phyloP scores from a whole-genome alignment of 2,797 vertebrate species.

The Austrolebias charrua region DNA sequence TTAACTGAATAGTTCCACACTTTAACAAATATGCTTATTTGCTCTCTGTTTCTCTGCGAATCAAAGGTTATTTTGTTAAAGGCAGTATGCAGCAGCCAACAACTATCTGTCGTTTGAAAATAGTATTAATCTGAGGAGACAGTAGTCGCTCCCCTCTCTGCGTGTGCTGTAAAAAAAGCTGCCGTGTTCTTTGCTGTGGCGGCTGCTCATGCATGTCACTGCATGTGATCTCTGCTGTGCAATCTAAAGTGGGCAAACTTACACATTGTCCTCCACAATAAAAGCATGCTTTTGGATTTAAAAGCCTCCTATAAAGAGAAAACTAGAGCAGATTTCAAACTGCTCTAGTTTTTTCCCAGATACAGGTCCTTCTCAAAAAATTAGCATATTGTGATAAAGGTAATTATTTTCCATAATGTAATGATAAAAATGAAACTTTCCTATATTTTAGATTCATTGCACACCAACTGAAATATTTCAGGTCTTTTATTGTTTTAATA shows the following conservation, averaged over 20 bases:
- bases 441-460: too few relatives aligned
- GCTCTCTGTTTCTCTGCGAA: slow-evolving; percentile 6
- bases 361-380: too few relatives aligned
- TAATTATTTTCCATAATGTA: too few relatives aligned
- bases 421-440: too few relatives aligned
- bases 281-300: not conserved
- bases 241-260: not conserved
- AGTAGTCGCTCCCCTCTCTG: not conserved
- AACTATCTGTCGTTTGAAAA: too few relatives aligned
- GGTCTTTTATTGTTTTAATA: too few relatives aligned
- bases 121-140: not conserved
- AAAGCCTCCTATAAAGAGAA: too few relatives aligned
- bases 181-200: not conserved
- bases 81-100: too few relatives aligned
- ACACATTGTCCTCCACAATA: not conserved
- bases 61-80: not conserved
- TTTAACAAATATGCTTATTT: slow-evolving; percentile 28
- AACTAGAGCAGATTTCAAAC: too few relatives aligned
- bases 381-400: too few relatives aligned
- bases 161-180: not conserved
- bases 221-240: not conserved
- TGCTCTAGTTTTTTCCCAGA: not conserved
- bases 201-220: not conserved
- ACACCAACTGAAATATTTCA: too few relatives aligned
- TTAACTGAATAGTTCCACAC: slow-evolving; percentile 38